Evolutionary conservation across 2,888 invertebrate species (phyloP).

Genomic region (Amblyjoppa fuscipennis): DNA sequence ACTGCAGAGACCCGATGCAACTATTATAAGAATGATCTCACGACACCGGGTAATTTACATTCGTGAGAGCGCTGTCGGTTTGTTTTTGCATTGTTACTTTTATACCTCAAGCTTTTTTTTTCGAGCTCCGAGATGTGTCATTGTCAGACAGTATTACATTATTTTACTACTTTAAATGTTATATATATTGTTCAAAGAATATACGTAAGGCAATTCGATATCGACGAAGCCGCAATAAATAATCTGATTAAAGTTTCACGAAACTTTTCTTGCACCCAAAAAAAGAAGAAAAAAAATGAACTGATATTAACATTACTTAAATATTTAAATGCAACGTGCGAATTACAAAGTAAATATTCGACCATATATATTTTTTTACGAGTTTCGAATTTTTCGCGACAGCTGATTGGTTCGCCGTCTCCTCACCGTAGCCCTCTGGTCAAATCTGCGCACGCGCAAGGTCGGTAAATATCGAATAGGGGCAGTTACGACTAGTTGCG

Average conservation of each 20-base stretch:
- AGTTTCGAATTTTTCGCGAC: no score
- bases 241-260: not conserved
- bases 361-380: no score
- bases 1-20: slow-evolving; percentile 71
- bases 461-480: no score
- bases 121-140: not conserved
- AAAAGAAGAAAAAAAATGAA: not conserved
- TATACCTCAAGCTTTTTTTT: not conserved
- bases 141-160: not conserved
- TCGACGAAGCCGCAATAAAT: not conserved
- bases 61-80: slow-evolving; percentile 57
- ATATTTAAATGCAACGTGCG: no score
- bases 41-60: slow-evolving; percentile 74
- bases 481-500: not conserved
- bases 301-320: not conserved
- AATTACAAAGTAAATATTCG: no score
- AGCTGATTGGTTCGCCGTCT: no score
- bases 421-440: no score
- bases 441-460: no score
- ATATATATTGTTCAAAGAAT: not conserved
- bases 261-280: not conserved
- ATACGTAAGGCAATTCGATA: not conserved
- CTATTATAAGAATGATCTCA: slow-evolving; percentile 79
- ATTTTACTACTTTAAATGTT: not conserved
- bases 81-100: slow-evolving; percentile 56